These are phyloP conservation scores for Cotesia congregata DNA, from an alignment of 2,888 invertebrate species.

Conservation along the genomic window DNA sequence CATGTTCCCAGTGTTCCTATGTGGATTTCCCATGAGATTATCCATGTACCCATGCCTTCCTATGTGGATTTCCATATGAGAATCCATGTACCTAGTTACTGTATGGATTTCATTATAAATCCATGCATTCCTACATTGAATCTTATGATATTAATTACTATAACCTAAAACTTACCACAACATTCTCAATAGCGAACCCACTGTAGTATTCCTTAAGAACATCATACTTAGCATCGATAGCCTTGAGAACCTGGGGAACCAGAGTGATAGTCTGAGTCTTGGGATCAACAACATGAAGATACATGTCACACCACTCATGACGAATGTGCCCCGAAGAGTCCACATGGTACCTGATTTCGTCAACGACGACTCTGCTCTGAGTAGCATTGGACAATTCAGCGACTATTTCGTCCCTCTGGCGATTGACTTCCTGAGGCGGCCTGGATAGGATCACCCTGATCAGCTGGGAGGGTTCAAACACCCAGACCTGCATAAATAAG, in stretches of 20 bases:
- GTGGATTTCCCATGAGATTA: no score
- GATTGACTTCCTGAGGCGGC: slow-evolving; percentile 82
- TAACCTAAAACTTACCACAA: slow-evolving; percentile 70
- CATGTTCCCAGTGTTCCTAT: background rate
- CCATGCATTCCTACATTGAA: no score
- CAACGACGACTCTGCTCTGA: slow-evolving; percentile 83
- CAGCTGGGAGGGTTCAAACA: slow-evolving; percentile 87
- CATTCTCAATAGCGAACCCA: slow-evolving; percentile 82
- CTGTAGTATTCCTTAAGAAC: slow-evolving; percentile 84
- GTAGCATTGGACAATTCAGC: slow-evolving; percentile 83
- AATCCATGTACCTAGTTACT: no score
- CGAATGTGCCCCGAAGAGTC: slow-evolving; percentile 76
- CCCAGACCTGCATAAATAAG: slow-evolving; percentile 80
- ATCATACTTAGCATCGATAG: slow-evolving; percentile 88
- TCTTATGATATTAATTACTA: no score
- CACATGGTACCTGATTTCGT: slow-evolving; percentile 82
- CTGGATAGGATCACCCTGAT: slow-evolving; percentile 88
- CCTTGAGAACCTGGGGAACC: slow-evolving; percentile 83
- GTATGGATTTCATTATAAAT: no score
- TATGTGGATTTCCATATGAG: no score
- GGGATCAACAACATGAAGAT: slow-evolving; percentile 85
- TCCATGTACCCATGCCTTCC: no score
- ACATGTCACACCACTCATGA: slow-evolving; percentile 87
- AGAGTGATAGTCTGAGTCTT: slow-evolving; percentile 81
- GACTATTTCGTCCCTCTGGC: slow-evolving; percentile 80